Evolutionary conservation across 2,797 vertebrate genomes (phyloP).

Genomic region (Periparus ater): DNA sequence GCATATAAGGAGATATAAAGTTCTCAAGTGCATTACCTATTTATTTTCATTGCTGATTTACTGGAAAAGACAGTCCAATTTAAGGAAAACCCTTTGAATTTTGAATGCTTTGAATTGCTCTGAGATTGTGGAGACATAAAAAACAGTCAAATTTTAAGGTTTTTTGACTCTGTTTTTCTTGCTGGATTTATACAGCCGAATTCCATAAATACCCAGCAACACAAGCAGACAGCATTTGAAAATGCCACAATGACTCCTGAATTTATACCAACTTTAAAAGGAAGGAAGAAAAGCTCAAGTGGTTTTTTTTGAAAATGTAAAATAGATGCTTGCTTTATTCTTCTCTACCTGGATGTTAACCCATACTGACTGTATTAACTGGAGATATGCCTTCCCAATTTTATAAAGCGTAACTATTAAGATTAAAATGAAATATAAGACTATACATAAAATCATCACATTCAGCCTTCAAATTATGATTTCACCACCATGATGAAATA

Average conservation of each 20-base stretch:
- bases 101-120: neutral
- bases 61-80: neutral
- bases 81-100: neutral
- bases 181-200: neutral
- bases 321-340: neutral
- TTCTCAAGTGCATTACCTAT: neutral
- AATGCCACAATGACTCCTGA: neutral
- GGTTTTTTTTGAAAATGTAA: neutral
- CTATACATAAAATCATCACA: neutral
- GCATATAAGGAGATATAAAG: neutral
- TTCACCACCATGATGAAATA: neutral
- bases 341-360: neutral
- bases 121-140: neutral
- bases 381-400: accelerated
- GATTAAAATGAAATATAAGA: neutral
- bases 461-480: neutral
- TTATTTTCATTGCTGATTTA: neutral
- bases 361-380: neutral
- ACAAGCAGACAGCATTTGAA: neutral
- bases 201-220: neutral
- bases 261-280: neutral
- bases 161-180: neutral
- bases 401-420: neutral
- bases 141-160: neutral
- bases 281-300: neutral